Base-by-base conservation (phyloP, 2,113 vertebrate species). In the Tragulus kanchil region DNA sequence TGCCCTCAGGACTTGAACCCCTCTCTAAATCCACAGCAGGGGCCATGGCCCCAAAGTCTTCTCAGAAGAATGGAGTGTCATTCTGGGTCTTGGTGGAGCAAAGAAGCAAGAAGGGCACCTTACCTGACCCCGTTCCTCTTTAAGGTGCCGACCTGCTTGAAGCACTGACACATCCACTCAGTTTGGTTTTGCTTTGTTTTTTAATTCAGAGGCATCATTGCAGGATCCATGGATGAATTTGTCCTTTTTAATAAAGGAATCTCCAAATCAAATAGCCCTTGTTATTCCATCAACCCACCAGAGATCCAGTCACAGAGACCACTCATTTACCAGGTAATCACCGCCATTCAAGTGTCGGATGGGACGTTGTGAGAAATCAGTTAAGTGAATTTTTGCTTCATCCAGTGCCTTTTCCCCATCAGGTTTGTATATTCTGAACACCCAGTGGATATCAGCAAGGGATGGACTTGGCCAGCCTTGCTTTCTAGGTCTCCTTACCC, bases 161-260 rank as follows among this genome's bases (percentile, higher is more conserved):
- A 73, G 67, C 58, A 45, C 48, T 10, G 9, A 85, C n/a, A n/a
- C 13, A 26, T 28, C 50, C 45, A n/a, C 42, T 31, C 83, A 48
- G 23, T 69, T 92, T 85, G 62, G n/a, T 19, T 52, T 58, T 48
- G 14, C 9, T 82, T 71, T 69, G 65, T n/a, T 56, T 96, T 85
- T 83, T 62, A 69, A 71, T 77, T 54, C 19, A 81, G 52, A 94
- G 54, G 50, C 31, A 62, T 73, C 12, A 36, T 23, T 48, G n/a
- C 48, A 77, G 92, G 73, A 56, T 48, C 56, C 52, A 87, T 56
- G 67, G 73, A 71, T 56, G 79, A 25, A 59, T 93, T 88, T 45
- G 61, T 10, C 50, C 15, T 88, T 94, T 90, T 93, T 84, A 85
- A 93, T 88, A 96, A 93, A 94, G 48, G 62, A 84, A 94, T 19